A percentile compares a stretch with the other conserved stretches of the same genome.
phyloP scores from a whole-genome alignment of 1,140 invertebrate species.

The Pinna nobilis region DNA sequence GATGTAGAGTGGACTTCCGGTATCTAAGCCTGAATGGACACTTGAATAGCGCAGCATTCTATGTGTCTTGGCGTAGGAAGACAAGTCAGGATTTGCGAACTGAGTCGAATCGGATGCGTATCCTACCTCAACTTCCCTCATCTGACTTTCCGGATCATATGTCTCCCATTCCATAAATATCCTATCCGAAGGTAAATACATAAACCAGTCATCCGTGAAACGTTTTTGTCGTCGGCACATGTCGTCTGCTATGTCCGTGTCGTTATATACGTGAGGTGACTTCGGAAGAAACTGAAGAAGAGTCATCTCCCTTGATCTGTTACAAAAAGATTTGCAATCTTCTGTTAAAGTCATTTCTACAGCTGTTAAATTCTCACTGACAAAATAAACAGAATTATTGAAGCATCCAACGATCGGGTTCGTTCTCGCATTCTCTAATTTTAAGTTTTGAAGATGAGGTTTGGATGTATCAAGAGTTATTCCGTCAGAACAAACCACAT shows the following conservation, averaged over 20 bases:
- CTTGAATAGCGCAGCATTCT: conserved; percentile 22
- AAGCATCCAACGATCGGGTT: conserved; percentile 29
- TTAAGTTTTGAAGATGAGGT: conserved; percentile 29
- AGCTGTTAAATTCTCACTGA: conserved; percentile 19
- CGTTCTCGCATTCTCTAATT: conserved; percentile 26
- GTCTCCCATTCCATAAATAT: conserved; percentile 31
- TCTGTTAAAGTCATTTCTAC: background rate
- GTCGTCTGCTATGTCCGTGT: background rate
- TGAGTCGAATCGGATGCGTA: conserved; percentile 12
- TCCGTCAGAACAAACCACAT: conserved; percentile 49
- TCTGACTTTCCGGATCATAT: conserved; percentile 36
- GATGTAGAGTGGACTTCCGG: conserved; percentile 40
- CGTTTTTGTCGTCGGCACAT: background rate
- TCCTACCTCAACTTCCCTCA: conserved; percentile 33
- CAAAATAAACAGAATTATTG: conserved; percentile 13
- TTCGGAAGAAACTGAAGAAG: conserved; percentile 1
- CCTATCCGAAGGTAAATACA: conserved; percentile 42
- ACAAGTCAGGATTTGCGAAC: conserved; percentile 10
- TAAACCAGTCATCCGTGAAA: conserved; percentile 10
- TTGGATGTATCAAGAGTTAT: conserved; percentile 35
- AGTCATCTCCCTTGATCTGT: background rate
- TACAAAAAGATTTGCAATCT: conserved; percentile 10
- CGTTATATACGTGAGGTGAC: background rate
- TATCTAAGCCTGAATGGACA: conserved; percentile 39
- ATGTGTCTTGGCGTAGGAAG: conserved; percentile 27